phyloP scores from a whole-genome alignment of 1,140 invertebrate genomes.

The Papilio polytes region DNA sequence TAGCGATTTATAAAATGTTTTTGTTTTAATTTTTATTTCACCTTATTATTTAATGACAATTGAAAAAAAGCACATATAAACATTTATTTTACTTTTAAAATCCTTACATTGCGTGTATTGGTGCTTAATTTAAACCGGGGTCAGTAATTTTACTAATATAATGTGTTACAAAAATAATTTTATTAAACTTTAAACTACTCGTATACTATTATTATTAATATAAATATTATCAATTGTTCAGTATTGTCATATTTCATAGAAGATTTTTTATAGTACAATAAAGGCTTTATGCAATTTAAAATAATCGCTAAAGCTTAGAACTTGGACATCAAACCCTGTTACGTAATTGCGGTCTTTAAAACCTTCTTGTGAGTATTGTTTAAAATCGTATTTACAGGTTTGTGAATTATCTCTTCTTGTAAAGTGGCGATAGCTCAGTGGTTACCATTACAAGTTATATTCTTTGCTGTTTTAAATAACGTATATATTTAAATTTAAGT shows the following conservation, averaged over 20 bases:
- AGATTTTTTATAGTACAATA: background rate
- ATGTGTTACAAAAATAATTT: too few species aligned
- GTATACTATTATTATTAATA: too few species aligned
- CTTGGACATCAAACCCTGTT: slow-evolving; percentile 31
- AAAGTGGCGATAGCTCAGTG: slow-evolving; percentile 5
- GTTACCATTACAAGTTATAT: background rate
- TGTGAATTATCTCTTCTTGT: slow-evolving; percentile 27
- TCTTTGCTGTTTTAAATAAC: background rate
- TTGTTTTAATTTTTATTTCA: slow-evolving; percentile 5
- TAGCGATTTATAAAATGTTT: slow-evolving; percentile 39
- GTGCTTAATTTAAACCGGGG: too few species aligned
- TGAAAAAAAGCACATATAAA: background rate
- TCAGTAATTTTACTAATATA: too few species aligned
- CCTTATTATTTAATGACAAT: background rate
- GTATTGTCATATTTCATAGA: background rate
- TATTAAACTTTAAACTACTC: too few species aligned
- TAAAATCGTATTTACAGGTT: slow-evolving; percentile 37
- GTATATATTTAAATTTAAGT: background rate
- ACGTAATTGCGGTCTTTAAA: slow-evolving; percentile 47
- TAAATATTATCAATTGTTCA: background rate
- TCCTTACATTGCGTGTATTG: too few species aligned
- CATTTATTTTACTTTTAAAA: too few species aligned
- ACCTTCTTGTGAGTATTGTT: slow-evolving; percentile 40
- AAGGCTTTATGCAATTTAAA: background rate
- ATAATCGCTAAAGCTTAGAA: slow-evolving; percentile 40